phyloP scores from a whole-genome alignment of 2,797 vertebrate genomes.

The Rhinoraja longicauda region DNA sequence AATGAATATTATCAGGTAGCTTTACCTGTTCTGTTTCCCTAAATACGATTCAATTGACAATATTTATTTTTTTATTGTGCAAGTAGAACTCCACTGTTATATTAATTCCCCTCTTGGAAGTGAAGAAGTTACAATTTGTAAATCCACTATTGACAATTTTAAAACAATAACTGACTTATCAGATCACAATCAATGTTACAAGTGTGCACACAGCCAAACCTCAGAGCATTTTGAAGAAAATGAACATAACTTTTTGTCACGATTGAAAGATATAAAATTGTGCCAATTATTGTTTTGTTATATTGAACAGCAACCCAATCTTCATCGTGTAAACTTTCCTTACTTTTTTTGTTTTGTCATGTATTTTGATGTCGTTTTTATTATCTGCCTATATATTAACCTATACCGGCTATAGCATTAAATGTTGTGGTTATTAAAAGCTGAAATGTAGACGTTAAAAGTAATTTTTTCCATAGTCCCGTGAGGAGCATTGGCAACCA shows the following conservation, averaged over 20 bases:
- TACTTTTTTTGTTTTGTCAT: background rate
- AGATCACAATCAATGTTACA: background rate
- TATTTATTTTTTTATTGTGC: background rate
- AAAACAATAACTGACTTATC: background rate
- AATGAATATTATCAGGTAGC: background rate
- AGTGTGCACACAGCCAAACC: background rate
- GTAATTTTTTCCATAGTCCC: conserved; percentile 14
- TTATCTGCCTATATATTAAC: conserved; percentile 9
- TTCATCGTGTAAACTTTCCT: background rate
- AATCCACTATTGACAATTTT: background rate
- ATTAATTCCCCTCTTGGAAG: background rate
- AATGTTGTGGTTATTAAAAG: conserved; percentile 25
- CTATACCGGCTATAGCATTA: background rate
- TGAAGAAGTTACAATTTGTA: background rate
- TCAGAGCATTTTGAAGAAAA: background rate
- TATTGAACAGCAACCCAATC: background rate
- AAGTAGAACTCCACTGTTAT: background rate
- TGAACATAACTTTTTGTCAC: background rate
- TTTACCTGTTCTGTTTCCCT: background rate
- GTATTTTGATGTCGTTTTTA: conserved; percentile 12
- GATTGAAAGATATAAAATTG: background rate
- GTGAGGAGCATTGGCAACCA: background rate
- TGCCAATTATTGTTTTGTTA: background rate
- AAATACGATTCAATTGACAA: background rate
- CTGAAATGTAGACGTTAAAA: conserved; percentile 32